Conservation (phyloP, 2,888 invertebrate genomes). For the Selenia dentaria region DNA sequence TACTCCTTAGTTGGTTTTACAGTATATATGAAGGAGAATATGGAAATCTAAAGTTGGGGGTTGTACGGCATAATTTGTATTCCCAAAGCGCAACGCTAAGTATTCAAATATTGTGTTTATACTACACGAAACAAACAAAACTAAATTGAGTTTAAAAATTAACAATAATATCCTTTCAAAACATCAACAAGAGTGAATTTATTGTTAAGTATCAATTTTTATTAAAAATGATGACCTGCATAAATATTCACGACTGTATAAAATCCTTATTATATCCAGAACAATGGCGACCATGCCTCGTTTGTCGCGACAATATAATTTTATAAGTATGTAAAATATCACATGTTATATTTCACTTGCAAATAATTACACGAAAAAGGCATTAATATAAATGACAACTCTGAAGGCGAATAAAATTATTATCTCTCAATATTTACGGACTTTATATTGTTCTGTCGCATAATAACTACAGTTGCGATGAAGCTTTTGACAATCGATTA, state of each 20-base stretch:
- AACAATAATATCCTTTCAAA: background rate
- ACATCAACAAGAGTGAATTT: background rate
- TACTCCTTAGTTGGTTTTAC: too few species aligned
- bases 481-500: slow-evolving; percentile 12
- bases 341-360: slow-evolving; percentile 9
- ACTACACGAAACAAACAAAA: too few species aligned
- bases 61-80: too few species aligned
- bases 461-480: slow-evolving; percentile 7
- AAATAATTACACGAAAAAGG: slow-evolving; percentile 15
- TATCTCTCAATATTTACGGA: slow-evolving; percentile 8
- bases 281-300: slow-evolving; percentile 6
- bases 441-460: background rate
- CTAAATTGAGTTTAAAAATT: too few species aligned
- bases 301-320: background rate
- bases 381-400: slow-evolving; percentile 17
- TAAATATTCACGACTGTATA: slow-evolving; percentile 2
- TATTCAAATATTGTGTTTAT: too few species aligned
- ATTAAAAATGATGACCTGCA: background rate
- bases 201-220: background rate
- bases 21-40: too few species aligned
- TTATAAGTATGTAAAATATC: slow-evolving; percentile 3
- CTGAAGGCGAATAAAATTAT: slow-evolving; percentile 8
- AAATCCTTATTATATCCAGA: background rate
- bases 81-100: too few species aligned
- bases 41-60: too few species aligned